Evolutionary conservation across 2,888 invertebrate species (phyloP).

Genomic region (Rhodophaea formosa): DNA sequence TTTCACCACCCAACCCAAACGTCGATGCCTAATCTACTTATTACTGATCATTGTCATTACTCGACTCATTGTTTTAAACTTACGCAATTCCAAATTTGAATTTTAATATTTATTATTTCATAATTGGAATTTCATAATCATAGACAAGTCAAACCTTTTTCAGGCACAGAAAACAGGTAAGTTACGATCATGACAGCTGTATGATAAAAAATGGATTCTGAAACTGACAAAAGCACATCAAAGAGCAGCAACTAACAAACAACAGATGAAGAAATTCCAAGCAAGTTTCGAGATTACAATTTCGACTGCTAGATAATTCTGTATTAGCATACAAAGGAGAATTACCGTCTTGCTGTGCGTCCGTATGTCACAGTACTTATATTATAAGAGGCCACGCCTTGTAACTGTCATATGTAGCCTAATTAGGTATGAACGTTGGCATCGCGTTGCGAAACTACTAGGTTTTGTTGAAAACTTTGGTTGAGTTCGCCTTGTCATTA

Average conservation of each 20-base stretch:
- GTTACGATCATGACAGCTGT: constrained; percentile 9
- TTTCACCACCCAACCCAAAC: constrained; percentile 21
- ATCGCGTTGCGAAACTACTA: constrained; percentile 50
- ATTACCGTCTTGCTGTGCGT: constrained; percentile 71
- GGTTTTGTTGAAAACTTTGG: constrained; percentile 19
- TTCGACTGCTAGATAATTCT: constrained; percentile 79
- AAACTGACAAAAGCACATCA: constrained; percentile 45
- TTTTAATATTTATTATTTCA: constrained; percentile 12
- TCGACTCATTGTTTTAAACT: constrained; percentile 1
- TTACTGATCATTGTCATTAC: constrained; percentile 14
- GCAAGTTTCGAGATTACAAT: constrained; percentile 78
- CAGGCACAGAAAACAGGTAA: not conserved
- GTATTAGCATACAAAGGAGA: constrained; percentile 80
- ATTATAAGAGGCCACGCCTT: constrained; percentile 73
- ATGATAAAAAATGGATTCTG: constrained; percentile 19
- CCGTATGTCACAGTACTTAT: constrained; percentile 68
- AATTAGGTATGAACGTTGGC: constrained; percentile 64
- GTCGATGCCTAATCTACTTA: constrained; percentile 18
- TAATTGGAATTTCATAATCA: constrained; percentile 27
- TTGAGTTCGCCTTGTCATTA: not conserved
- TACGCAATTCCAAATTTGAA: constrained; percentile 18
- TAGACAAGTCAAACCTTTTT: constrained; percentile 17
- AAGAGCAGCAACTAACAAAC: constrained; percentile 46
- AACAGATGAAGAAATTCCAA: constrained; percentile 79
- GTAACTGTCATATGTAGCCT: constrained; percentile 77